These are phyloP conservation scores for Parauchenoglanis ngamensis DNA, from an alignment of 2,797 vertebrate species.

Conservation along the genomic window DNA sequence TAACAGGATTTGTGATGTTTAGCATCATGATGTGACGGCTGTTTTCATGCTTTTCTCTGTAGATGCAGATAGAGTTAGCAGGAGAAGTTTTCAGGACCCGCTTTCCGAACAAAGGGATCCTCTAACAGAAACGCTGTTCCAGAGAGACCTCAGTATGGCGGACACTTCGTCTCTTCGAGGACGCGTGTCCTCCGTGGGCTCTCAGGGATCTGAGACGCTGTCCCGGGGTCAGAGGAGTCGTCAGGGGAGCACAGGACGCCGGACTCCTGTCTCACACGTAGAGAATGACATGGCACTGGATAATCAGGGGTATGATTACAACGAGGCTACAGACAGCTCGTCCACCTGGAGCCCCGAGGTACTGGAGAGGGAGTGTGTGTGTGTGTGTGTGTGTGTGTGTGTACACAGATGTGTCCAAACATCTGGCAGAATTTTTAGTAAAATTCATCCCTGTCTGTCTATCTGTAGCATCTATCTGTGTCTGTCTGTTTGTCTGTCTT, in stretches of 20 bases:
- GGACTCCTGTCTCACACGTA: slow-evolving; percentile 66
- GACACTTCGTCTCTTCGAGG: slow-evolving; percentile 48
- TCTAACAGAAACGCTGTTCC: slow-evolving; percentile 22
- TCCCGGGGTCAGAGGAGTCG: slow-evolving; percentile 49
- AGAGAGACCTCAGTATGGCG: slow-evolving; percentile 3
- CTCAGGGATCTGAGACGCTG: slow-evolving; percentile 41
- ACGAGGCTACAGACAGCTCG: slow-evolving; percentile 80
- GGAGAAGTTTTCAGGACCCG: slow-evolving; percentile 73
- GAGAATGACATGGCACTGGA: slow-evolving; percentile 70
- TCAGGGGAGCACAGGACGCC: slow-evolving; percentile 58
- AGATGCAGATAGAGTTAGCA: slow-evolving; percentile 79
- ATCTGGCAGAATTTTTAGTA: neutral
- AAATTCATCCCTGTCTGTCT: neutral
- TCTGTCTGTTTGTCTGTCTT: neutral
- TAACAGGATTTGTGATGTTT: neutral
- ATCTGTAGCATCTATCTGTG: neutral
- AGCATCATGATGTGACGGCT: neutral
- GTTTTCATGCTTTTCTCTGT: slow-evolving; percentile 29
- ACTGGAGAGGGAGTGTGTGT: neutral
- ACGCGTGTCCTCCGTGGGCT: slow-evolving; percentile 46
- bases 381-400: neutral
- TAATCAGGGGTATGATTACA: slow-evolving; percentile 72
- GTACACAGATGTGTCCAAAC: neutral
- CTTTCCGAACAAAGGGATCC: slow-evolving; percentile 61
- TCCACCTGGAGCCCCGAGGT: slow-evolving; percentile 87